Base-by-base conservation (phyloP, 2,888 invertebrate genomes). In the Halictus ligatus region DNA sequence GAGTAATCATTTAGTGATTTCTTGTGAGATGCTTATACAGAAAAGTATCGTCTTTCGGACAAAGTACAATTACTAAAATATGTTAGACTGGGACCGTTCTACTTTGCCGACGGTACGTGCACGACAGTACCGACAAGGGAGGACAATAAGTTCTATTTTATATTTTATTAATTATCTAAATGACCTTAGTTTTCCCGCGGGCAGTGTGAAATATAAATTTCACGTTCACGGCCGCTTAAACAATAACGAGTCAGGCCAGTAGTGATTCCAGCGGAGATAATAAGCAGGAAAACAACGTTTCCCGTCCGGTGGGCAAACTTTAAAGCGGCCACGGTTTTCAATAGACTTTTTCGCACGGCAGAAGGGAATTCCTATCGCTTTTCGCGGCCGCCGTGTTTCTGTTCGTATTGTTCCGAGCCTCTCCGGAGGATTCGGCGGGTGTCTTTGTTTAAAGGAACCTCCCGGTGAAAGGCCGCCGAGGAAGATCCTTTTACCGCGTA, bases 401-500 rank as follows among this genome's bases (percentile, higher is more conserved):
- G 48, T 67, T 40, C 40, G n/a, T 21, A 48, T 73, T 73, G 29
- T 12, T 3, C 29, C 35, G 29, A 15, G n/a, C 46, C 75, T 15
- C 60, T 46, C 75, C 69, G 40, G 64, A 12, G 43, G 72, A 77
- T 78, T 73, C 84, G 78, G 50, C 80, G 74, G 74, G 69, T 69
- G 73, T 74, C 87, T 78, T 79, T 81, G 75, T 84, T 85, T 80
- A 84, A 90, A 84, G 75, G 85, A 73, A 86, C 40, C 78, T 81
- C 72, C 77, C 75, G 81, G 69, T 78, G 81, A 82, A 82, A 81
- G 80, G 80, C 83, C 78, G 81, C 79, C 35, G 67, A 67, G 78
- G 79, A 76, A 82, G 84, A 82, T 81, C 83, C 89, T 92, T 88
- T 91, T 88, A 88, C 79, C 83, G 83, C 78, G 81, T 81, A 71